These are phyloP conservation scores for Pangasius mekongensis DNA, from an alignment of 2,797 vertebrate species.

Conservation along the genomic window DNA sequence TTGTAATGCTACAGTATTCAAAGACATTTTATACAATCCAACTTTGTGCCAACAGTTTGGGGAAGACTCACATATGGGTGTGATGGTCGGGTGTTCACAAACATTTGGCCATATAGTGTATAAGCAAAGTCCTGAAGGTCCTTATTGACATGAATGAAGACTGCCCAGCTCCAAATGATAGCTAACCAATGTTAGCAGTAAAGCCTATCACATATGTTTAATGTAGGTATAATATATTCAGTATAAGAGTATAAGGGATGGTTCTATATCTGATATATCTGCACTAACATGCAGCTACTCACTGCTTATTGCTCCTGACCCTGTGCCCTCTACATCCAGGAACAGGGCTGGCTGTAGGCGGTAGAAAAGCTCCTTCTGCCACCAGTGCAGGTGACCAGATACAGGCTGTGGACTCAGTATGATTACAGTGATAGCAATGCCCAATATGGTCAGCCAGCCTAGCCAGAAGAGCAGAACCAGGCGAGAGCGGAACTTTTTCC, in stretches of 20 bases:
- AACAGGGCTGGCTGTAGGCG: constrained; percentile 63
- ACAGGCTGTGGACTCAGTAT: constrained; percentile 63
- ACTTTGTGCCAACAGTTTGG: background rate
- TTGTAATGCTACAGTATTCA: background rate
- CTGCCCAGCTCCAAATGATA: background rate
- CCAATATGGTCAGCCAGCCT: constrained; percentile 69
- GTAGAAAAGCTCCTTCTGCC: constrained; percentile 76
- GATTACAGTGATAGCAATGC: constrained; percentile 63
- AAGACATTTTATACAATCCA: background rate
- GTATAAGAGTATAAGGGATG: background rate
- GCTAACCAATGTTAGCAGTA: background rate
- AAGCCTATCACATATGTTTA: background rate
- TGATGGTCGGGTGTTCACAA: background rate
- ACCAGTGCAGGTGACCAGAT: constrained; percentile 69
- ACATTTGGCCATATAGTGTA: background rate
- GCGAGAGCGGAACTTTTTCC: constrained; percentile 70
- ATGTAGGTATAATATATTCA: background rate
- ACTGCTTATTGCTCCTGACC: constrained; percentile 59
- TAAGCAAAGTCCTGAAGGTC: background rate
- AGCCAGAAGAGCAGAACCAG: constrained; percentile 73
- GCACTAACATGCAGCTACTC: constrained; percentile 22
- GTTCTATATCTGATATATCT: background rate
- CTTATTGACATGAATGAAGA: background rate
- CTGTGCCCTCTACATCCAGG: constrained; percentile 41
- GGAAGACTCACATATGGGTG: background rate